phyloP scores from a whole-genome alignment of 2,888 invertebrate genomes.

The Formica aserva region DNA sequence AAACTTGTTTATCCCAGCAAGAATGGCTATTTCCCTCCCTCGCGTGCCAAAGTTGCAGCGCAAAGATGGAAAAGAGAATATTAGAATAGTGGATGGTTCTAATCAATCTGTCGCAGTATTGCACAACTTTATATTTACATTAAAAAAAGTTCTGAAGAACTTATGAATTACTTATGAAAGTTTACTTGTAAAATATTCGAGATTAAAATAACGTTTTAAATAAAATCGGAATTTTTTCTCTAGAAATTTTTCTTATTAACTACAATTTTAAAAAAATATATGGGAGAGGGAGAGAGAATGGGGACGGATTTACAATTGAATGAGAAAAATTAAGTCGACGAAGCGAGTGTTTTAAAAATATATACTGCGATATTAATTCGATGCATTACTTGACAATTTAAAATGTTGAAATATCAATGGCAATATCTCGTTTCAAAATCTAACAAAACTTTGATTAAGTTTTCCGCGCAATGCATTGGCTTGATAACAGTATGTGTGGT shows the following conservation, averaged over 20 bases:
- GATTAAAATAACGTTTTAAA: not conserved
- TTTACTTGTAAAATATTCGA: slow-evolving; percentile 7
- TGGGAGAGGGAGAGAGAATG: too few species aligned
- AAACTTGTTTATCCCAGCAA: slow-evolving; percentile 53
- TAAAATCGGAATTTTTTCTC: not conserved
- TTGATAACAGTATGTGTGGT: not conserved
- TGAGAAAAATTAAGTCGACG: not conserved
- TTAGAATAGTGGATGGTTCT: not conserved
- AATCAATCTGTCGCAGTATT: not conserved
- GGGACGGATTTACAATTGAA: not conserved
- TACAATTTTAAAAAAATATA: not conserved
- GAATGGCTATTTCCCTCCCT: not conserved
- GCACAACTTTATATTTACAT: not conserved
- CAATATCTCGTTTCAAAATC: not conserved
- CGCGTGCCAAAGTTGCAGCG: slow-evolving; percentile 37
- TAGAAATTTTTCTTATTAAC: not conserved
- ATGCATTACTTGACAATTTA: slow-evolving; percentile 14
- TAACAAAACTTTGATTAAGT: slow-evolving; percentile 28
- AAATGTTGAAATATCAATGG: slow-evolving; percentile 24
- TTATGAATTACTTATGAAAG: not conserved
- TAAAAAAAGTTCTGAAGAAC: not conserved
- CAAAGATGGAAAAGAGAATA: slow-evolving; percentile 3
- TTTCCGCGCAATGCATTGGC: not conserved
- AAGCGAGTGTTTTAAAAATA: not conserved
- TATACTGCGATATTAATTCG: not conserved